Evolutionary conservation across 1,140 invertebrate species (phyloP).

Genomic region (Drosophila littoralis): DNA sequence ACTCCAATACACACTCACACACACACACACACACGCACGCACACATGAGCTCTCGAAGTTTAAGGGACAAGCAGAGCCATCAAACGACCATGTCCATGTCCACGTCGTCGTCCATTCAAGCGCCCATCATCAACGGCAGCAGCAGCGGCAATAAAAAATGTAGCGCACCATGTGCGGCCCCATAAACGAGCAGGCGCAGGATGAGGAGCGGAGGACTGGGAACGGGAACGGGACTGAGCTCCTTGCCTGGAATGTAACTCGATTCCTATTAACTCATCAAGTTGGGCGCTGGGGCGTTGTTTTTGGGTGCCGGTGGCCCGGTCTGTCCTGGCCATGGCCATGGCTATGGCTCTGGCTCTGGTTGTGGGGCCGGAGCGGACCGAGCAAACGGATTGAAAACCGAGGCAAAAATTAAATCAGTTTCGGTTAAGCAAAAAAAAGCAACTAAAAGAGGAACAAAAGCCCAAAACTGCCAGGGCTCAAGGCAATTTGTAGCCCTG

Average conservation of each 20-base stretch:
- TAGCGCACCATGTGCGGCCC: slow-evolving; percentile 70
- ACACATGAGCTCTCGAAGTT: slow-evolving; percentile 9
- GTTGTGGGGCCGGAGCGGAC: background rate
- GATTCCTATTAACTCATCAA: slow-evolving; percentile 84
- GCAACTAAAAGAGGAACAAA: slow-evolving; percentile 26
- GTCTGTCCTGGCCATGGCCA: background rate
- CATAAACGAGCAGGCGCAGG: slow-evolving; percentile 7
- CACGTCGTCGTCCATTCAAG: slow-evolving; percentile 73
- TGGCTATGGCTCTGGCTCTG: background rate
- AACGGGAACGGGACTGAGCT: slow-evolving; percentile 14
- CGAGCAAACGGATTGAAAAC: slow-evolving; percentile 60
- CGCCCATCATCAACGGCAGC: slow-evolving; percentile 56
- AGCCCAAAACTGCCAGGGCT: slow-evolving; percentile 54
- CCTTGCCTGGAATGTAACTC: slow-evolving; percentile 82
- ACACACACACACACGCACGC: slow-evolving; percentile 15
- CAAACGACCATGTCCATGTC: slow-evolving; percentile 69
- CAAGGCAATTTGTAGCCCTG: slow-evolving; percentile 77
- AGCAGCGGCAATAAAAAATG: slow-evolving; percentile 70
- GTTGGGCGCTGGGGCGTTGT: slow-evolving; percentile 72
- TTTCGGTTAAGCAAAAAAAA: slow-evolving; percentile 68
- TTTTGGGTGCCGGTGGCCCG: slow-evolving; percentile 49
- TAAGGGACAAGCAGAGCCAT: slow-evolving; percentile 44
- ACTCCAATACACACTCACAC: slow-evolving; percentile 49
- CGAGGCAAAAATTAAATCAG: slow-evolving; percentile 78
- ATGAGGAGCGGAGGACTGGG: background rate